Conservation (phyloP, 2,797 vertebrate species). For the Paramormyrops hopkinsi region DNA sequence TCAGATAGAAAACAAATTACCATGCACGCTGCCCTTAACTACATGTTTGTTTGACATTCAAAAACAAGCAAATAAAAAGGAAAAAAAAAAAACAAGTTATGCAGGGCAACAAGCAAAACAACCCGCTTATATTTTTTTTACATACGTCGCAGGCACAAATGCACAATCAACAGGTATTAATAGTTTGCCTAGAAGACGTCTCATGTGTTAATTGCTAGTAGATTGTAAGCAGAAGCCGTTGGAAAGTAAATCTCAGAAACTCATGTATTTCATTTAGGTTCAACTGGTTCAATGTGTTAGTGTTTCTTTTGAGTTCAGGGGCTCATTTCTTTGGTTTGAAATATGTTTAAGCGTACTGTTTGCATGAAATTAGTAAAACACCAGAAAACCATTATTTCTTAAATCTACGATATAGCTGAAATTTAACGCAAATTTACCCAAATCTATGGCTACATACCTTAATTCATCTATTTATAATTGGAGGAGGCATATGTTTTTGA, state of each 20-base stretch:
- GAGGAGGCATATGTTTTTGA: not conserved
- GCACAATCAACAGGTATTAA: not conserved
- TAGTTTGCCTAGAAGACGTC: not conserved
- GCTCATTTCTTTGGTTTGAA: constrained; percentile 46
- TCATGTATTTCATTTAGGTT: constrained; percentile 53
- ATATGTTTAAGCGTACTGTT: not conserved
- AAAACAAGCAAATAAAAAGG: not conserved
- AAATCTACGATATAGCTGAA: not conserved
- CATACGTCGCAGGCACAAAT: not conserved
- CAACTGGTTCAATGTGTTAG: constrained; percentile 55
- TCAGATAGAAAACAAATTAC: not conserved
- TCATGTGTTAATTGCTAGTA: not conserved
- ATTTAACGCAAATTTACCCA: not conserved
- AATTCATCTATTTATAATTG: not conserved
- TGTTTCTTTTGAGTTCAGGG: constrained; percentile 40
- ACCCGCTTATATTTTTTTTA: not conserved
- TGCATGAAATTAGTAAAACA: constrained; percentile 8
- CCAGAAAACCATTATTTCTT: not conserved
- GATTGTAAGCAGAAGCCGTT: not conserved
- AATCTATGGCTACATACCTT: not conserved
- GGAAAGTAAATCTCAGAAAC: not conserved
- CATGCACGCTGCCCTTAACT: not conserved
- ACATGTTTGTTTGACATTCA: not conserved
- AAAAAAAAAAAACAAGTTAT: not conserved
- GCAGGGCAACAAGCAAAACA: not conserved